phyloP scores from a whole-genome alignment of 2,113 vertebrate genomes.

The Cebidichthys violaceus region DNA sequence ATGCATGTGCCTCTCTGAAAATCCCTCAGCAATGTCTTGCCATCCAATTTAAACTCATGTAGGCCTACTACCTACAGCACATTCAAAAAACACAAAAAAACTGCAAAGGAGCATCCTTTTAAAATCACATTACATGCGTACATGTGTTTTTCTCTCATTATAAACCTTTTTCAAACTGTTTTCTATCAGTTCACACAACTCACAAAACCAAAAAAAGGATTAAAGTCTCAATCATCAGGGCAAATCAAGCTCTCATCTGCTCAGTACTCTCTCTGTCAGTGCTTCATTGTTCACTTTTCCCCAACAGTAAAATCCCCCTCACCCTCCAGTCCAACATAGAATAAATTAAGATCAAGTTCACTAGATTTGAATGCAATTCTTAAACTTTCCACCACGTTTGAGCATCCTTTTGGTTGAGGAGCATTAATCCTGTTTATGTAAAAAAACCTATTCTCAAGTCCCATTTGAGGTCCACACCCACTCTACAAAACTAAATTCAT shows the following conservation, averaged over 20 bases:
- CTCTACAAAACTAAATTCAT: neutral
- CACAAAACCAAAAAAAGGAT: constrained; percentile 56
- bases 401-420: neutral
- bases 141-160: neutral
- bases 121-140: neutral
- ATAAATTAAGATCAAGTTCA: neutral
- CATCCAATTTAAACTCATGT: constrained; percentile 13
- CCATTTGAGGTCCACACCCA: neutral
- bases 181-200: constrained; percentile 19
- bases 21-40: constrained; percentile 7
- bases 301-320: neutral
- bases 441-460: neutral
- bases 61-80: neutral
- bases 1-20: constrained; percentile 3
- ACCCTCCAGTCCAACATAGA: too few relatives aligned
- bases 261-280: neutral
- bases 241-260: constrained; percentile 20
- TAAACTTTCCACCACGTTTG: neutral
- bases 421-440: neutral
- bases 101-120: neutral
- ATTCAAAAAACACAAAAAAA: neutral
- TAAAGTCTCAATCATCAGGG: constrained; percentile 38
- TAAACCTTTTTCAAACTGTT: constrained; percentile 24
- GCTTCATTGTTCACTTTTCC: neutral
- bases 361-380: neutral